Evolutionary conservation across 2,888 invertebrate species (phyloP), one percentile per base, ranked within the genome.

Genomic region (Drosophila lacicola): DNA sequence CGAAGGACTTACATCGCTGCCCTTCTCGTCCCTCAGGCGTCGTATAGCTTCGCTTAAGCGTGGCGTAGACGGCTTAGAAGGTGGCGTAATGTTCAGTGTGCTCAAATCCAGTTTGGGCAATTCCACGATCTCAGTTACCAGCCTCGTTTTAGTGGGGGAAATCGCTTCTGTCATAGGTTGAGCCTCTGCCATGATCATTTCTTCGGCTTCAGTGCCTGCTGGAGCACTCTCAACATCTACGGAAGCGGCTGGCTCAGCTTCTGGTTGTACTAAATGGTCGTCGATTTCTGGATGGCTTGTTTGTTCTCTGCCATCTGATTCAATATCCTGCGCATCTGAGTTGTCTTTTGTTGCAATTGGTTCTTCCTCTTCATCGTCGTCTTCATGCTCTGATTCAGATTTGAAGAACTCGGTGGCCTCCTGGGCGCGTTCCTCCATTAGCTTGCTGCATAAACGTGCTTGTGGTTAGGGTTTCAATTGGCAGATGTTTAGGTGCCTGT

Each of bases 341-440:
- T 75, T 80, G 19, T 75, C 74, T n/a, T 66, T 49, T 6, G 53
- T 25, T 41, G 71, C 70, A 51, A 42, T 45, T 9, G 55, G 17
- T 36, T 57, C 55, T 19, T 55, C 53, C 3, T 67, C 62, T 1
- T 75, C 58, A 5, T 69, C 53, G 13, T 56, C 70, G n/a, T 86
- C 78, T n/a, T 91, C 90, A 54, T 80, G 79, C 55, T 90, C 88
- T 0, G 91, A 82, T 67, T 95, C 96, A 78, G 96, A 96, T 92
- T 96, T 96, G 82, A 95, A 97, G 87, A 97, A 95, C 82, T 95
- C 94, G 82, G 95, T 94, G 55, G 96, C 95, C 92, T 96, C 95
- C 90, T 95, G 95, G 82, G 95, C 95, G 56, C 96, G 94, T 85
- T 96, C 94, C 88, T 96, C 94, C 77, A 96, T 92, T 58, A 94